Conservation (phyloP, 1,140 invertebrate species). For the Leptopilina clavipes region DNA sequence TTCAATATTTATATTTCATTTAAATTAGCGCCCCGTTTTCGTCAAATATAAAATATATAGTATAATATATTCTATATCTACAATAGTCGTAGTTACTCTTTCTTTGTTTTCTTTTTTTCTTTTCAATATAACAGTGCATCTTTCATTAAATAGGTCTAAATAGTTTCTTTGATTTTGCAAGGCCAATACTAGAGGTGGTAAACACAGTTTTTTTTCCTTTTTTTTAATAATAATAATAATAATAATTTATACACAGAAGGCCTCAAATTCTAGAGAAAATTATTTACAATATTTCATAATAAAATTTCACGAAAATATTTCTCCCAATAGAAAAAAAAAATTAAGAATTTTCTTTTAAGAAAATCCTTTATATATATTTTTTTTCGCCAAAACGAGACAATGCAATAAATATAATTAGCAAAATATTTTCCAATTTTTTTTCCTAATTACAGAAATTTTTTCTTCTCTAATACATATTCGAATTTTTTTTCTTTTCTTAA, state of each 20-base stretch:
- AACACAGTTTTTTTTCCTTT: slow-evolving; percentile 57
- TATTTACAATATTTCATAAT: slow-evolving; percentile 11
- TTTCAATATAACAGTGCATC: slow-evolving; percentile 62
- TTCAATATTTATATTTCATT: slow-evolving; percentile 61
- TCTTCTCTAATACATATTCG: not conserved
- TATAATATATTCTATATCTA: slow-evolving; percentile 64
- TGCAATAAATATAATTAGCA: slow-evolving; percentile 22
- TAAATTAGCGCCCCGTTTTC: slow-evolving; percentile 63
- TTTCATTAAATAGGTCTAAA: slow-evolving; percentile 59
- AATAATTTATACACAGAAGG: slow-evolving; percentile 44
- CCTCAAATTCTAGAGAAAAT: slow-evolving; percentile 6
- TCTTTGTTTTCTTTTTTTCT: slow-evolving; percentile 36
- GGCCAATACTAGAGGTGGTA: slow-evolving; percentile 71
- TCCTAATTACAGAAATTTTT: not conserved
- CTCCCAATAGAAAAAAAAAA: not conserved
- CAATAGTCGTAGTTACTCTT: slow-evolving; percentile 62
- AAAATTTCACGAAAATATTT: slow-evolving; percentile 11
- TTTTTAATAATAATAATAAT: no score
- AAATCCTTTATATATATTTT: not conserved
- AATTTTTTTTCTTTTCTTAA: not conserved
- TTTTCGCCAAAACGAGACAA: not conserved
- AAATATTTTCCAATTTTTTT: slow-evolving; percentile 9
- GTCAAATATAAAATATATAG: slow-evolving; percentile 73
- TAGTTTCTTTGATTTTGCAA: slow-evolving; percentile 72
- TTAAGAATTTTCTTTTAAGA: not conserved